phyloP scores from a whole-genome alignment of 2,888 invertebrate genomes.

The Scotopteryx bipunctaria region DNA sequence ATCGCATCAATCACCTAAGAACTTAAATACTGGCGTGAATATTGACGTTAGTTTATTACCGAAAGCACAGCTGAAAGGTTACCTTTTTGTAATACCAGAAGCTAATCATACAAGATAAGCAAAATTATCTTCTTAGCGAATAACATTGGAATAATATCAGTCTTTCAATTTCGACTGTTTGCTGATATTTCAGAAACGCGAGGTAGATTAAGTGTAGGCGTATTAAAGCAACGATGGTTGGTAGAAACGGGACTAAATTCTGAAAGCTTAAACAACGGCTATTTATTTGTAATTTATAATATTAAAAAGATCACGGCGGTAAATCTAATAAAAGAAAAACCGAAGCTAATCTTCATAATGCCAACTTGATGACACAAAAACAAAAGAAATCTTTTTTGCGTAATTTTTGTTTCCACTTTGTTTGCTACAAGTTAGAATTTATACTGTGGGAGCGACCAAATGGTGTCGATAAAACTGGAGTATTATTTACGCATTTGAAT shows the following conservation, averaged over 20 bases:
- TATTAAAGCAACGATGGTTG: constrained; percentile 1
- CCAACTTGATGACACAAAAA: constrained; percentile 42
- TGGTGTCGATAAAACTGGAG: not conserved
- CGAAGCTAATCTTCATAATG: constrained; percentile 43
- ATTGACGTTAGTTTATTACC: too few species aligned
- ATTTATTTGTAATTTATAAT: constrained; percentile 28
- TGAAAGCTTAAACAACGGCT: constrained; percentile 9
- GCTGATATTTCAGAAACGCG: not conserved
- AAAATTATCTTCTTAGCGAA: not conserved
- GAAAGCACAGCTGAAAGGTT: constrained; percentile 1
- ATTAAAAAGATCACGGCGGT: constrained; percentile 28
- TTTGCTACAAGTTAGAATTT: not conserved
- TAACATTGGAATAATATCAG: not conserved
- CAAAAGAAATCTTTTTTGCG: constrained; percentile 34
- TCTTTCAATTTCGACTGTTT: not conserved
- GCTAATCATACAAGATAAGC: not conserved
- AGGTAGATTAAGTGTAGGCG: not conserved
- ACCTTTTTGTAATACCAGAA: constrained; percentile 1
- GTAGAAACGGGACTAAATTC: not conserved
- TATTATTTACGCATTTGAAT: constrained; percentile 11
- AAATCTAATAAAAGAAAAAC: constrained; percentile 31
- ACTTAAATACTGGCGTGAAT: constrained; percentile 19
- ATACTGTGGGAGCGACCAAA: not conserved
- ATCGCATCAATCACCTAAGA: constrained; percentile 23
- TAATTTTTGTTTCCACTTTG: constrained; percentile 31